Evolutionary conservation across 30 jellyfish, hydroid and myxozoan genomes (phyloP), one percentile per base, ranked within the genome.

Genomic region (Nemopilema nomurai): DNA sequence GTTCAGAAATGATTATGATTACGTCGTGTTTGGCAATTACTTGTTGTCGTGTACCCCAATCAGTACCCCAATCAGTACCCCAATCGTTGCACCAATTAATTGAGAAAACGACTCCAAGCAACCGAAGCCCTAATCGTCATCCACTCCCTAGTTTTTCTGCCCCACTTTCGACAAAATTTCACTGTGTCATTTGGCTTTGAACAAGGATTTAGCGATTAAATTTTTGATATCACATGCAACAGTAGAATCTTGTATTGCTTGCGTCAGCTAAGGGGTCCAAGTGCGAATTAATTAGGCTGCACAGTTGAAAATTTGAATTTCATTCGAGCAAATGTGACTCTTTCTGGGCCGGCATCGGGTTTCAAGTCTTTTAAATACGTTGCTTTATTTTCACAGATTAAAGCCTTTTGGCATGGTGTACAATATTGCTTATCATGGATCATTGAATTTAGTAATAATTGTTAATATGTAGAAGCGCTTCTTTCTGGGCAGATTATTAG

Each of bases 391-490:
- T 23, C 23, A 33, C 30, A 23, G 51, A 23, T 67, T 67, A 67
- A 19, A 20, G 76, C 32, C 33, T 29, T 20, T 23, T 67, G 51
- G 9, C 20, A 67, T 23, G 33, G 76, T 17, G 20, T 67, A 23
- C 1, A 67, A 67, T 67, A 29, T 32, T 18, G 51, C 33, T 18
- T 23, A 32, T 8, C 17, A 23, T 20, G 76, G 23, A 33, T 23
- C 17, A 23, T 32, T 67, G 23, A 23, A 23, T 67, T 67, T 67
- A 67, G 76, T 23, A 23, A 18, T 23, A 24, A 33, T 23, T 67
- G 76, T 67, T 19, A 67, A 67, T 67, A 67, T 67, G 76, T 33
- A 67, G 76, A 23, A 23, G 30, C 51, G 52, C 30, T 29, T 67
- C 33, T 17, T 67, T 67, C 17, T 29, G 20, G 6, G 76, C 76